Evolutionary conservation across 2,888 invertebrate species (phyloP), one percentile per base, ranked within the genome.

Genomic region (Glaucopsyche alexis): DNA sequence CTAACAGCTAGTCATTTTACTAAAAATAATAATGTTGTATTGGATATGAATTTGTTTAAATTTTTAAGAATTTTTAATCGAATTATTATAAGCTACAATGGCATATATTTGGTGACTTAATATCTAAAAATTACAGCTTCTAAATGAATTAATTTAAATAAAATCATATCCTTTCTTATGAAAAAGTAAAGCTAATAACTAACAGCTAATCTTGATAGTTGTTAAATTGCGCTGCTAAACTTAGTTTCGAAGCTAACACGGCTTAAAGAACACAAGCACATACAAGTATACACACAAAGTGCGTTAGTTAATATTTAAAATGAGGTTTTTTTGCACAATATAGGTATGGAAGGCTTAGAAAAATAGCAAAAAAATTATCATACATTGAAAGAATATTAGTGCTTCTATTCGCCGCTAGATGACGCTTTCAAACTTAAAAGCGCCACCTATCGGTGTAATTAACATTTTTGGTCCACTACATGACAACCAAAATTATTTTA

Each of bases 391-490:
- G 6, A 60, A 60, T 6, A 13, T 7, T 29, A 42, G 42, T 16
- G 14, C 42, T 4, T n/a, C 66, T 66, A 66, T 66, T 66, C 66
- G 4, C 19, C 47, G 49, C 29, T 69, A 49, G 69, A 49, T 69
- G 69, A 14, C 49, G 69, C 7, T 8, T 38, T 9, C 0, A 3
- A 67, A 19, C 16, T 7, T 3, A 29, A 7, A 69, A 47, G 29
- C 29, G 49, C 69, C 45, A 67, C 29, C 69, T 66, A 66, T 7
- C 42, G 4, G 9, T 1, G 42, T 7, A 14, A 3, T n/a, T 14
- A 65, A 29, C 29, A 29, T 29, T 29, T 29, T 29, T 29, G 29
- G 29, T 29, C 29, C 29, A 29, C 4, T 29, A 29, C 4, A 29
- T 29, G 29, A 29, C 29, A 29, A 29, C 29, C 4, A 29, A 29